Percentiles rank a stretch among this genome's conserved stretches.
Evolutionary conservation across 2,888 invertebrate genomes (phyloP).

Genomic region (Merodon equestris): DNA sequence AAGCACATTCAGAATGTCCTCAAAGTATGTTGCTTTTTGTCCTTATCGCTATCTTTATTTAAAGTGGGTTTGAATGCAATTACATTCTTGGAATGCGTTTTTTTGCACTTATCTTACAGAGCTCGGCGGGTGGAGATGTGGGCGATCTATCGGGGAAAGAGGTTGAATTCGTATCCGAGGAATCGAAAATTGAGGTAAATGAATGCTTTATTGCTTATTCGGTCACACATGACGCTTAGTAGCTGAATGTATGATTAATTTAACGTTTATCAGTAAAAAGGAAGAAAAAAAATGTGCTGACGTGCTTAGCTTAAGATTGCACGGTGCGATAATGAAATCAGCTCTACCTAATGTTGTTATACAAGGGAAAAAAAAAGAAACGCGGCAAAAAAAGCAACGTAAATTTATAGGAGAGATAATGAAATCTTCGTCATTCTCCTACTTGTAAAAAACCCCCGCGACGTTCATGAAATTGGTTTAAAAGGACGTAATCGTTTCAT

Average conservation of each 20-base stretch:
- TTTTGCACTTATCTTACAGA: slow-evolving; percentile 43
- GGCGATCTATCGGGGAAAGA: slow-evolving; percentile 82
- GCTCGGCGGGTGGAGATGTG: slow-evolving; percentile 78
- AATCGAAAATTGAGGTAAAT: slow-evolving; percentile 79
- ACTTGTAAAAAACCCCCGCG: too few species aligned
- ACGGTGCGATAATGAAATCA: slow-evolving; percentile 39
- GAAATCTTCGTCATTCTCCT: too few species aligned
- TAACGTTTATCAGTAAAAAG: too few species aligned
- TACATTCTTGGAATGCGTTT: slow-evolving; percentile 10
- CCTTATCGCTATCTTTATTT: not conserved
- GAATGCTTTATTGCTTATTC: slow-evolving; percentile 9
- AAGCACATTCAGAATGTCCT: slow-evolving; percentile 87
- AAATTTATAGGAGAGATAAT: slow-evolving; percentile 1
- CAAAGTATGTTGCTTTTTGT: slow-evolving; percentile 80
- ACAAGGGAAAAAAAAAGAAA: slow-evolving; percentile 16
- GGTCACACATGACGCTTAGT: slow-evolving; percentile 25
- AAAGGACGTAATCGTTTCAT: too few species aligned
- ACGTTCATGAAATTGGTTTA: too few species aligned
- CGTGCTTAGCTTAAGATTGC: slow-evolving; percentile 41
- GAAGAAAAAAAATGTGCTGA: slow-evolving; percentile 24
- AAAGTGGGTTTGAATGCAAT: not conserved
- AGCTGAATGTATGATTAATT: not conserved
- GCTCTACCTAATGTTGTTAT: slow-evolving; percentile 67
- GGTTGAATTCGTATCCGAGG: slow-evolving; percentile 83
- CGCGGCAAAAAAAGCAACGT: not conserved